Percentiles rank a stretch among this genome's conserved stretches.
Conservation (phyloP, 2,888 invertebrate species). For the Polydrusus pterygomalis region DNA sequence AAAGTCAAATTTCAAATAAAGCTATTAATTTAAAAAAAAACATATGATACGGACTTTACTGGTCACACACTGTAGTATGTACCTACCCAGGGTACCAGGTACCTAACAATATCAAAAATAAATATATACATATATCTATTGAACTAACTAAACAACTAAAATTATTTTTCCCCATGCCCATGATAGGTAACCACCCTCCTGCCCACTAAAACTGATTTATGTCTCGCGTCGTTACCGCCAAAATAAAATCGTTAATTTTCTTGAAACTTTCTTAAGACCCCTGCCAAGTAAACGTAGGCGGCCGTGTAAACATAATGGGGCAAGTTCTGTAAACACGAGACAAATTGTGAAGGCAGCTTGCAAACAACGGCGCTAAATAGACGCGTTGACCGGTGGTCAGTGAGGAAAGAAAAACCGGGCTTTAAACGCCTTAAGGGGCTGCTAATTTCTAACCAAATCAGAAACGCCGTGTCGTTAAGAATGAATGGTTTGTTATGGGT, state of each 20-base stretch:
- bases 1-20: too few species aligned
- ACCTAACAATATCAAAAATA: too few species aligned
- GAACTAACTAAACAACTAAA: not conserved
- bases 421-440: constrained; percentile 57
- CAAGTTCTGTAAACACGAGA: constrained; percentile 67
- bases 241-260: constrained; percentile 24
- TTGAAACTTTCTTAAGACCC: constrained; percentile 2
- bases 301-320: constrained; percentile 54
- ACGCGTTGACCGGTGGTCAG: constrained; percentile 69
- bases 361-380: constrained; percentile 72
- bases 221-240: constrained; percentile 38
- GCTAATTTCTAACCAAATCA: constrained; percentile 63
- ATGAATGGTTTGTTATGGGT: constrained; percentile 40
- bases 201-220: constrained; percentile 12
- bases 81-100: too few species aligned
- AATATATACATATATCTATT: too few species aligned
- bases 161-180: not conserved
- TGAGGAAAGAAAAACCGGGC: constrained; percentile 44
- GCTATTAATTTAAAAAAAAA: too few species aligned
- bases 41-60: too few species aligned
- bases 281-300: constrained; percentile 46
- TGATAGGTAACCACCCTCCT: not conserved
- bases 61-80: too few species aligned
- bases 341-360: constrained; percentile 68
- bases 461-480: constrained; percentile 52